Base-by-base conservation (phyloP, 1,140 invertebrate species). In the Caerostris darwini region DNA sequence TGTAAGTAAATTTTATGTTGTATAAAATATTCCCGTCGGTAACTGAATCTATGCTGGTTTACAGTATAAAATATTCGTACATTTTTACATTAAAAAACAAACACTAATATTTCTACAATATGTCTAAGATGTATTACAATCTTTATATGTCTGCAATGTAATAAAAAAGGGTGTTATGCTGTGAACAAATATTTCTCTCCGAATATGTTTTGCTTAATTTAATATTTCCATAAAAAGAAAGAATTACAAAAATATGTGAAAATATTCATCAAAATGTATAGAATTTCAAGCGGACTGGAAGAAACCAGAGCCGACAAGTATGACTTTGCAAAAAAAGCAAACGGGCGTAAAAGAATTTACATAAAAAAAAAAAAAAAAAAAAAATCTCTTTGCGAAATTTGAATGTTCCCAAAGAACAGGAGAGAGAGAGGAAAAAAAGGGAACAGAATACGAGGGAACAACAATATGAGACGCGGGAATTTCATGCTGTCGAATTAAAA, bases 401-500 rank as follows among this genome's bases (percentile, higher is more conserved):
- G 19, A 71, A 71, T 19, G 19, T 19, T 77, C 69, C 2, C 69
- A 8, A 7, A 50, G 34, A 3, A 8, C 4, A 14, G 69, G 34
- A 77, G 50, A 77, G 34, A 10, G 50, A 77, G 50, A 50, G 12
- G 34, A 12, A 77, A 77, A 77, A 7, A 77, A 10, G 8, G 34
- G 34, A 34, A 34, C 19, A 34, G 10, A 4, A 5, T 34, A 10
- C 34, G 10, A 14, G 69, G 34, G 34, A 7, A 53, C 8, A 77
- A 77, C 34, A 77, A 53, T 50, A 12, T 53, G 50, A 77, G 34
- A 34, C 7, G 7, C n/a, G 4, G 8, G 69, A 71, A 77, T 77
- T 10, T 77, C 34, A 77, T 77, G 34, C 50, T 77, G 34, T 12
- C 12, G 69, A 77, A 77, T 77, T 77, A 77, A 77, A 77, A 77